Evolutionary conservation across 1,140 invertebrate species (phyloP).

Genomic region (Apis dorsata): DNA sequence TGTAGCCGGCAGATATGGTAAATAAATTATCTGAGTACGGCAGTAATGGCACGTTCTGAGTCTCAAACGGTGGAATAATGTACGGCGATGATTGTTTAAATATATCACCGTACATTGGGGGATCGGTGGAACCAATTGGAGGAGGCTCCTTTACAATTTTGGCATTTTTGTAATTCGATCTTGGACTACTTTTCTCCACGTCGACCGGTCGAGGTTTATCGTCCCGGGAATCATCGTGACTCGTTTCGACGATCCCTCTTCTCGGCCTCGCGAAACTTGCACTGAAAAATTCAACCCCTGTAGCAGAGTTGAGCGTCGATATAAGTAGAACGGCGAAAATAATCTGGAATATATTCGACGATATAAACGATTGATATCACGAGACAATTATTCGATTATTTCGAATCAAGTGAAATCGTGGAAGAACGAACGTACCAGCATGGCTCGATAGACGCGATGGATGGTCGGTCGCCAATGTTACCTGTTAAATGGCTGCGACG

Average conservation of each 20-base stretch:
- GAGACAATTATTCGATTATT: neutral
- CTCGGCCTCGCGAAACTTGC: constrained; percentile 1
- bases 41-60: neutral
- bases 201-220: neutral
- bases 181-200: neutral
- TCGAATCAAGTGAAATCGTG: neutral
- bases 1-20: constrained; percentile 27
- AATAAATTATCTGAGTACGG: constrained; percentile 39
- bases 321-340: neutral
- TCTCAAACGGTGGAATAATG: neutral
- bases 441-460: constrained; percentile 63
- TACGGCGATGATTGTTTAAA: constrained; percentile 30
- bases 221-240: neutral
- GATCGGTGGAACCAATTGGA: neutral
- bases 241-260: constrained; percentile 16
- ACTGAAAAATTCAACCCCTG: neutral
- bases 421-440: constrained; percentile 72
- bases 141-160: neutral
- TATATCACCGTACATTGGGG: constrained; percentile 1
- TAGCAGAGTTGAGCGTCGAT: neutral
- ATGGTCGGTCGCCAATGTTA: constrained; percentile 69
- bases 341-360: constrained; percentile 7
- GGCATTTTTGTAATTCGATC: constrained; percentile 6
- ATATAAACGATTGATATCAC: neutral
- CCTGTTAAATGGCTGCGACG: constrained; percentile 71